phyloP scores from a whole-genome alignment of 2,113 vertebrate genomes.

The Ramphastos sulfuratus region DNA sequence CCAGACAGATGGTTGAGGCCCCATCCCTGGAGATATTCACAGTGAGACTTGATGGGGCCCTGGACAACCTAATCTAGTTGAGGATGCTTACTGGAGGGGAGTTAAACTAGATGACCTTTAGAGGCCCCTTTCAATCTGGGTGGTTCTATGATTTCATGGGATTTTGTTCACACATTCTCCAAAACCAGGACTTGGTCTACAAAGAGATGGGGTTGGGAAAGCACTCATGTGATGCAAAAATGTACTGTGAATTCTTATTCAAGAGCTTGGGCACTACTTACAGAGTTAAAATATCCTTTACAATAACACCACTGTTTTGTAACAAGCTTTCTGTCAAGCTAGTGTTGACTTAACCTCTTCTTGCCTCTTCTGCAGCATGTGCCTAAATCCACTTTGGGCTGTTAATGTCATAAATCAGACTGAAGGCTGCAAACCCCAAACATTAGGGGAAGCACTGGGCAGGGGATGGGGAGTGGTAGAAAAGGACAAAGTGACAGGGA shows the following conservation, averaged over 20 bases:
- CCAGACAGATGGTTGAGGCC: too few relatives aligned
- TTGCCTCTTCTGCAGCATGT: background rate
- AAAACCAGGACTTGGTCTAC: background rate
- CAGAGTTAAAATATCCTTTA: conserved; percentile 9
- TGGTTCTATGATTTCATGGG: too few relatives aligned
- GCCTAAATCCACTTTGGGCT: background rate
- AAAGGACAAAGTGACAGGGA: background rate
- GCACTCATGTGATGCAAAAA: background rate
- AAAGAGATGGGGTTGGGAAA: background rate
- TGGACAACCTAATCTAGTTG: too few relatives aligned
- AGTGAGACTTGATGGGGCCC: too few relatives aligned
- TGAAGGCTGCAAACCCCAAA: background rate
- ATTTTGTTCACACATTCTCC: background rate
- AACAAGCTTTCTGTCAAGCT: conserved; percentile 17
- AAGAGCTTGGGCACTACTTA: background rate
- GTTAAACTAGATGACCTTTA: too few relatives aligned
- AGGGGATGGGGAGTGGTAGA: background rate
- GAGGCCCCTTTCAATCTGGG: too few relatives aligned
- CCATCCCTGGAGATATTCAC: too few relatives aligned
- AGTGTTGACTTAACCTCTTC: background rate
- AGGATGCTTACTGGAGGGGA: too few relatives aligned
- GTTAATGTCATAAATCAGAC: background rate
- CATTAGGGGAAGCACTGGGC: fast-evolving
- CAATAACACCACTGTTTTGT: background rate
- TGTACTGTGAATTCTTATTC: background rate